Conservation (phyloP, 2,113 vertebrate species). For the Phaethon lepturus region DNA sequence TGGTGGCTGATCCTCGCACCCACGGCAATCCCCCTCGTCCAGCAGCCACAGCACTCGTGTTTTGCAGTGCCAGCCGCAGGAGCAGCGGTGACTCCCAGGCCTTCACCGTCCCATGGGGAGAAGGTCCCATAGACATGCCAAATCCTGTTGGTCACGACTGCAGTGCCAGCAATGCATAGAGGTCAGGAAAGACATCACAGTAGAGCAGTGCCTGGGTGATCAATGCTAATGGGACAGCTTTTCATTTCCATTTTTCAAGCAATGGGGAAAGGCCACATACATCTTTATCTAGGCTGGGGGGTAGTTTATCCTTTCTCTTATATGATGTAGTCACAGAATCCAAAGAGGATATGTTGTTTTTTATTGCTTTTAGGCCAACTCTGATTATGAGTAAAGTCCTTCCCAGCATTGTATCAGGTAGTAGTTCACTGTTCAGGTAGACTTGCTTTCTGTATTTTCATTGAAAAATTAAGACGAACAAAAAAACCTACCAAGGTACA, state of each 20-base stretch:
- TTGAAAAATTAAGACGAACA: neutral
- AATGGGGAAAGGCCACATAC: neutral
- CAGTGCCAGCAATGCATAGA: accelerated
- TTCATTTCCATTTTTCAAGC: neutral
- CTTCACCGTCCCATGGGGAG: neutral
- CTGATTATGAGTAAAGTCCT: neutral
- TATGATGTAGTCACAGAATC: neutral
- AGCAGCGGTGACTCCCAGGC: neutral
- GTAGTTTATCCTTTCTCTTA: neutral
- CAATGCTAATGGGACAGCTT: neutral
- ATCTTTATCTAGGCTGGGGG: neutral
- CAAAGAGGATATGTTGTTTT: neutral
- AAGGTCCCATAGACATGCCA: neutral
- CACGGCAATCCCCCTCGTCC: neutral
- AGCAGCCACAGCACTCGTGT: accelerated
- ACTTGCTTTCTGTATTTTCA: neutral
- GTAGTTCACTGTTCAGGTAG: neutral
- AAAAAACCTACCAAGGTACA: neutral
- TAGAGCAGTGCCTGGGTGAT: neutral
- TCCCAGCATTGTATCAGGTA: neutral
- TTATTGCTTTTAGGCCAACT: neutral
- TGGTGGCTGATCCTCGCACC: neutral
- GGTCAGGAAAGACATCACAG: neutral
- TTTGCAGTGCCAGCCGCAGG: too few species aligned
- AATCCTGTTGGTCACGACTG: neutral